phyloP scores from a whole-genome alignment of 2,888 invertebrate genomes.

The Oxytorus armatus region DNA sequence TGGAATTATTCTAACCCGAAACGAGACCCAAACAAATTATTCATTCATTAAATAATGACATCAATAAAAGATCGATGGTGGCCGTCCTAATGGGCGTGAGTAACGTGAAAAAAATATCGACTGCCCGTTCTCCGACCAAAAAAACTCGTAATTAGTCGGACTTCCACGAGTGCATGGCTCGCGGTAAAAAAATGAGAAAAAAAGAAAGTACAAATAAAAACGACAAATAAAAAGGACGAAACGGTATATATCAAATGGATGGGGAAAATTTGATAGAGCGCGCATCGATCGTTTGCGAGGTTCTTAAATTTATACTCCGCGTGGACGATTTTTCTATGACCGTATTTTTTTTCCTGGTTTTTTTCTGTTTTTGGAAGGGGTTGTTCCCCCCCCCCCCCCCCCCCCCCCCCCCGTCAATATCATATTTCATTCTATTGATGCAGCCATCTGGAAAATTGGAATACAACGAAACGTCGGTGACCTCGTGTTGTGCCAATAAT shows the following conservation, averaged over 20 bases:
- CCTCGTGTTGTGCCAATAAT: conserved; percentile 68
- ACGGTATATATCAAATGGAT: conserved; percentile 19
- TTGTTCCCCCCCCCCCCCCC: too few relatives aligned
- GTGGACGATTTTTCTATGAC: conserved; percentile 22
- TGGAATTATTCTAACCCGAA: too few relatives aligned
- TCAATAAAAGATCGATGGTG: too few relatives aligned
- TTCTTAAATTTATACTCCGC: conserved; percentile 13
- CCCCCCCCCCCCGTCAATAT: conserved; percentile 65
- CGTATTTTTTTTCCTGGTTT: conserved; percentile 42
- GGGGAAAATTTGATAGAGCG: conserved; percentile 38
- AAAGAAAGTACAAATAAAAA: neutral
- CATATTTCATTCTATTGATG: conserved; percentile 68
- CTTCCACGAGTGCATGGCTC: too few relatives aligned
- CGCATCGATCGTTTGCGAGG: conserved; percentile 13
- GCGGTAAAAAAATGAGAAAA: neutral
- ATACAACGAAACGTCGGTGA: conserved; percentile 67
- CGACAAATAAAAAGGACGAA: neutral
- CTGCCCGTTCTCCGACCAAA: too few relatives aligned
- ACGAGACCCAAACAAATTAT: too few relatives aligned
- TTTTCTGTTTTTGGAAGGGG: conserved; percentile 29
- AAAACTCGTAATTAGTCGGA: too few relatives aligned
- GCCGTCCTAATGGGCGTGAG: too few relatives aligned
- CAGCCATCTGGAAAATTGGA: conserved; percentile 72
- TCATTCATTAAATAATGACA: too few relatives aligned
- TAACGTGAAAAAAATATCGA: too few relatives aligned